Evolutionary conservation across 2,113 vertebrate genomes (phyloP).

Genomic region (Corvus hawaiiensis): DNA sequence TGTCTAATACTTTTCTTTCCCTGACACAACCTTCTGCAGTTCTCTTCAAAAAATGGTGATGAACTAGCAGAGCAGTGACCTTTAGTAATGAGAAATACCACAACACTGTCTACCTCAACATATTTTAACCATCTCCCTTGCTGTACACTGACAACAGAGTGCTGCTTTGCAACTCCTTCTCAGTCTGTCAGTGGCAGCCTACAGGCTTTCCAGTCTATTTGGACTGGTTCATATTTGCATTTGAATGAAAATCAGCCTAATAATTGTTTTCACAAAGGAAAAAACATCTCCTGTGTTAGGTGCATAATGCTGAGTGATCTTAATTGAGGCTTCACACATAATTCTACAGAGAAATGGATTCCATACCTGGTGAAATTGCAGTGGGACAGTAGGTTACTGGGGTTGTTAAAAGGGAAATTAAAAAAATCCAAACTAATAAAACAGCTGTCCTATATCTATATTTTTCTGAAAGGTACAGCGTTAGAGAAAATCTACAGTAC

Average conservation of each 20-base stretch:
- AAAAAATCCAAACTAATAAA: neutral
- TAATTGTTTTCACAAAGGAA: neutral
- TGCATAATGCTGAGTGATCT: neutral
- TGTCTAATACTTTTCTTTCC: constrained; percentile 40
- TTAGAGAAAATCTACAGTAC: neutral
- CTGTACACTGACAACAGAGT: constrained; percentile 11
- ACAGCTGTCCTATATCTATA: neutral
- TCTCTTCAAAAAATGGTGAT: constrained; percentile 61
- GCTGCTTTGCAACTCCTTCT: neutral
- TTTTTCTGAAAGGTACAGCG: neutral
- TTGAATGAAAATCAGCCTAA: neutral
- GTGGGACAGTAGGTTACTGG: neutral
- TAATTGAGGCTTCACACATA: neutral
- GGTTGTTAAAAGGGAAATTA: neutral
- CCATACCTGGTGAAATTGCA: neutral
- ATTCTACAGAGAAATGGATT: neutral
- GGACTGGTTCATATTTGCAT: neutral
- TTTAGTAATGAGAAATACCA: constrained; percentile 72
- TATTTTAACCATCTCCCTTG: constrained; percentile 56
- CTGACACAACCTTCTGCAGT: constrained; percentile 24
- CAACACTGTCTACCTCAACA: constrained; percentile 36
- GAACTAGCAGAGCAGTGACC: constrained; percentile 62
- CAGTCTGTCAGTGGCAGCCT: neutral
- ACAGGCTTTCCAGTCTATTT: neutral
- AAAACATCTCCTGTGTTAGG: neutral